phyloP scores from a whole-genome alignment of 2,113 vertebrate genomes.

The Jacana jacana region DNA sequence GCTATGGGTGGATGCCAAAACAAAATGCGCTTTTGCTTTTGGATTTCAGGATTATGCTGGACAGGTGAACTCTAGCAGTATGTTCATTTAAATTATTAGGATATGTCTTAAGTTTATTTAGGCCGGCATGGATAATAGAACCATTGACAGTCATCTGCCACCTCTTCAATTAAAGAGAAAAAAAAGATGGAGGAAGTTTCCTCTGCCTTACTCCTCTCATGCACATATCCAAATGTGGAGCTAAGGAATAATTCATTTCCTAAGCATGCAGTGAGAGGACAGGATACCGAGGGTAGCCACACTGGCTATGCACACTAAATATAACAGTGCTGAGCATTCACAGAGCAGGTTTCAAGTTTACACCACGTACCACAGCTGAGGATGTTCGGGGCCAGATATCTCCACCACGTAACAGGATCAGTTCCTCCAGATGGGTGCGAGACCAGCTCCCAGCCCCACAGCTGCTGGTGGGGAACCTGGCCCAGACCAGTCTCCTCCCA shows the following conservation, averaged over 20 bases:
- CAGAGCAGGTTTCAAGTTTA: not conserved
- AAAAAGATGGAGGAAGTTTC: not conserved
- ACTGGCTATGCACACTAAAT: not conserved
- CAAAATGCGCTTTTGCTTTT: not conserved
- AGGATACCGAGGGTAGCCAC: not conserved
- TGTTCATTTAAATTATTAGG: not conserved
- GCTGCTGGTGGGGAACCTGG: not conserved
- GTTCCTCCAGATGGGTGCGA: not conserved
- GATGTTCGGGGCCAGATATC: accelerated
- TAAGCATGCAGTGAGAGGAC: not conserved
- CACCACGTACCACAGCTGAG: accelerated
- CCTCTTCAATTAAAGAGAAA: not conserved
- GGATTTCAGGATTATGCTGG: not conserved
- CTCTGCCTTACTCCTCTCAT: not conserved
- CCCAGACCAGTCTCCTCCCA: not conserved
- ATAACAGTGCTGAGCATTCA: not conserved
- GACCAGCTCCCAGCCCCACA: not conserved
- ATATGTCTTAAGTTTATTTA: not conserved
- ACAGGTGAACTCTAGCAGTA: not conserved
- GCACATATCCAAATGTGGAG: not conserved
- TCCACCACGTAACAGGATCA: accelerated
- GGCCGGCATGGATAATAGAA: not conserved
- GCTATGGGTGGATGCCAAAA: not conserved
- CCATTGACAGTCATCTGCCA: not conserved
- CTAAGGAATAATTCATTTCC: not conserved